phyloP scores from a whole-genome alignment of 1,140 invertebrate species.

The Dinoponera quadriceps region DNA sequence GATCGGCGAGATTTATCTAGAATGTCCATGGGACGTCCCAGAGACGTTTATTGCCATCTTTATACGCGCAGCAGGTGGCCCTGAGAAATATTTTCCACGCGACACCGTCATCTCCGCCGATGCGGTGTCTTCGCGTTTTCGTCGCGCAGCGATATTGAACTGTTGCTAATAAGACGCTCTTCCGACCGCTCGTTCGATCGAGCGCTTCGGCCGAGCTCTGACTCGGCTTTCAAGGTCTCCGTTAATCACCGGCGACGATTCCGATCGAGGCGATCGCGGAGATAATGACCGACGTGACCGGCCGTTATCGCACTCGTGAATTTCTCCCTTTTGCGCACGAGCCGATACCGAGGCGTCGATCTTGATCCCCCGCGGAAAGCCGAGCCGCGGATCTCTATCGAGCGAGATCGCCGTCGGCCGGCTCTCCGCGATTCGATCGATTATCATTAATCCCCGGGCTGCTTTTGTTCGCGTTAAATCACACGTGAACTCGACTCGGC shows the following conservation, averaged over 20 bases:
- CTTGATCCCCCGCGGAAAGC: constrained; percentile 23
- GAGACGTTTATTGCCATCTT: neutral
- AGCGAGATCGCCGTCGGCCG: neutral
- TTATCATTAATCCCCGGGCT: constrained; percentile 59
- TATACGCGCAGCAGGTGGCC: neutral
- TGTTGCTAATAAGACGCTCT: constrained; percentile 28
- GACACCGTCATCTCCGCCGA: neutral
- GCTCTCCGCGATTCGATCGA: neutral
- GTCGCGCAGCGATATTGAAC: constrained; percentile 33
- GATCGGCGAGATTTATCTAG: neutral
- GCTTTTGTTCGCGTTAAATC: constrained; percentile 36
- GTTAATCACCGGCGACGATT: constrained; percentile 7
- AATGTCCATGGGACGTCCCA: neutral
- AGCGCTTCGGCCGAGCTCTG: neutral
- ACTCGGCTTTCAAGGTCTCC: neutral
- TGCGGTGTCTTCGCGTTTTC: neutral
- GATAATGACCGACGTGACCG: constrained; percentile 3
- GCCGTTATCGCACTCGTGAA: constrained; percentile 15
- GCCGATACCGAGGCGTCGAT: neutral
- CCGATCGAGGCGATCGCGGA: constrained; percentile 3
- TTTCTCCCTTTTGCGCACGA: constrained; percentile 32
- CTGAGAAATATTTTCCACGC: constrained; percentile 3
- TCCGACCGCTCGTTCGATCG: constrained; percentile 8
- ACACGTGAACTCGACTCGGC: constrained; percentile 54
- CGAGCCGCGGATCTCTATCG: neutral